Evolutionary conservation across 2,888 invertebrate species (phyloP), one percentile per base, ranked within the genome.

Genomic region (Nemotelus nigrinus): DNA sequence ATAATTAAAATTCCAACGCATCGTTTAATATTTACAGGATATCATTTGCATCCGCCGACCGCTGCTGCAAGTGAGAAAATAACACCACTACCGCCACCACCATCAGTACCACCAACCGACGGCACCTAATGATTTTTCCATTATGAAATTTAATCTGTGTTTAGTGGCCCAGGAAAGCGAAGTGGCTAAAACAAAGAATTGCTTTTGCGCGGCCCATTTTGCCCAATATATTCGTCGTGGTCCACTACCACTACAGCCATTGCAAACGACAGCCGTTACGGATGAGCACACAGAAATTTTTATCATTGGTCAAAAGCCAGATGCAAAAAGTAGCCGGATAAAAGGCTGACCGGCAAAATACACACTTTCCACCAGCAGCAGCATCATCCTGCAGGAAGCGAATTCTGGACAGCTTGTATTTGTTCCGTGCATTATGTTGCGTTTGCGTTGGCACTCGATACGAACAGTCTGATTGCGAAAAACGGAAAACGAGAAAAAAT

Each of bases 141-240:
- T 70, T 70, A 70, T 70, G 70, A 70, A 67, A 70, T 70, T 70
- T 70, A 70, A 70, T 70, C 70, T 55, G 70, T 70, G 70, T 53
- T 70, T 70, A 70, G 70, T 70, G 70, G 70, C 70, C 70, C 53
- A 55, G 70, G 47, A 70, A 50, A 41, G 70, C 70, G 55, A 70
- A 70, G 53, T 43, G 68, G 53, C 41, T n/a, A 65, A 70, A 50
- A 70, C 70, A 70, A 70, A 70, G 65, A 70, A 63, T 43, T 5
- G 55, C 44, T n/a, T 39, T 67, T 48, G 64, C n/a, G 67, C 8
- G 48, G n/a, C 70, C 70, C 70, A 53, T 8, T 70, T 53, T 70
- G 70, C 3, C 47, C 70, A 70, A 39, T 65, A 50, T 55, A 47
- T 70, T 45, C 60, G 60, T 60, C 60, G 60, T 43, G 43, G 7